phyloP scores from a whole-genome alignment of 2,113 vertebrate genomes.

The Ramphastos sulfuratus region DNA sequence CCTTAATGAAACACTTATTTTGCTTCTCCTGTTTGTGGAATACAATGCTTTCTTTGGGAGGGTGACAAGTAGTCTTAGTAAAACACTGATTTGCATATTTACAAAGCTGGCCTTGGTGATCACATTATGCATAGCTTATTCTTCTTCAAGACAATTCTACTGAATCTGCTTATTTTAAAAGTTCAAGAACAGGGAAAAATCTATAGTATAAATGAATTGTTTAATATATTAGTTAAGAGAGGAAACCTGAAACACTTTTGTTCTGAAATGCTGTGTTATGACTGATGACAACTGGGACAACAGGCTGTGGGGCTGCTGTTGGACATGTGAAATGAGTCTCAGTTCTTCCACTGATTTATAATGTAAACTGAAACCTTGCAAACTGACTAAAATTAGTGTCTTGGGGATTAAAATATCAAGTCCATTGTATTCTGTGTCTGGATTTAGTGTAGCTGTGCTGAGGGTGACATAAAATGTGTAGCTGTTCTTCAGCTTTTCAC shows the following conservation, averaged over 20 bases:
- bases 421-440: neutral
- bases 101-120: constrained; percentile 20
- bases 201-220: neutral
- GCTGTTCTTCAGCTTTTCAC: neutral
- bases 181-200: neutral
- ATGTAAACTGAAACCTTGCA: constrained; percentile 27
- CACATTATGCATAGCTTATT: neutral
- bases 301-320: constrained; percentile 4
- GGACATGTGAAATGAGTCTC: neutral
- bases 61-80: neutral
- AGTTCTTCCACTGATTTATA: constrained; percentile 24
- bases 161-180: neutral
- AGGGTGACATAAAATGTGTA: neutral
- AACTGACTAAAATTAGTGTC: neutral
- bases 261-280: neutral
- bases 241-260: neutral
- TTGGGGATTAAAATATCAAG: constrained; percentile 19
- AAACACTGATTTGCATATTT: neutral
- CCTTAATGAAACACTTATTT: neutral
- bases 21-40: neutral
- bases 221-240: neutral
- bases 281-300: neutral
- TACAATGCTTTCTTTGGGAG: neutral
- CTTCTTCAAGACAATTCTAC: neutral
- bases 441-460: neutral